Percentiles rank a stretch among this genome's conserved stretches.
phyloP scores from a whole-genome alignment of 2,113 vertebrate species.

The Phyllopteryx taeniolatus region DNA sequence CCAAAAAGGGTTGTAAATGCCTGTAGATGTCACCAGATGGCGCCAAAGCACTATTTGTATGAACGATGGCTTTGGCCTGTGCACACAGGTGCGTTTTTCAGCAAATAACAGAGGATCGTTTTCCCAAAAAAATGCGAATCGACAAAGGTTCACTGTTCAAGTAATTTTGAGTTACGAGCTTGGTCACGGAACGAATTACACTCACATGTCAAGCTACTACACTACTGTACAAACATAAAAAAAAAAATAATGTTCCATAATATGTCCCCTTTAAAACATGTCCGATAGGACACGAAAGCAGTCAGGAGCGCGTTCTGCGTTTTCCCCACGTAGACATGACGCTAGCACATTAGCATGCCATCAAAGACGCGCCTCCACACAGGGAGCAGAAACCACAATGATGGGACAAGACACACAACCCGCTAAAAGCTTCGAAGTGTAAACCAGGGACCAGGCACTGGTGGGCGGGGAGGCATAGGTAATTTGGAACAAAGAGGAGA shows the following conservation, averaged over 20 bases:
- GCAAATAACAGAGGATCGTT: too few species aligned
- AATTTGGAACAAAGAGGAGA: slow-evolving; percentile 28
- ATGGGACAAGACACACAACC: slow-evolving; percentile 40
- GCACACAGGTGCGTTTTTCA: too few species aligned
- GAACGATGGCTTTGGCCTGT: too few species aligned
- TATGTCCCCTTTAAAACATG: background rate
- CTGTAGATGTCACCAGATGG: too few species aligned
- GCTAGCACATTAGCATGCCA: slow-evolving; percentile 33
- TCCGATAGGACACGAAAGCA: background rate
- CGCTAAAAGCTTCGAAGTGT: slow-evolving; percentile 56
- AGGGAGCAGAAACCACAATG: slow-evolving; percentile 28
- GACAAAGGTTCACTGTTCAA: background rate
- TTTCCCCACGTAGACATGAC: background rate
- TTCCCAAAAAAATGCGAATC: too few species aligned
- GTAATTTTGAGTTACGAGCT: background rate
- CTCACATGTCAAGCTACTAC: too few species aligned
- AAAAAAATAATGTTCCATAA: too few species aligned
- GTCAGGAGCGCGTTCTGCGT: background rate
- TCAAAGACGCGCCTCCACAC: slow-evolving; percentile 34
- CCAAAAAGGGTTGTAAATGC: too few species aligned
- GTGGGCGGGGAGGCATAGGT: background rate
- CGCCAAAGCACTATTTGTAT: too few species aligned
- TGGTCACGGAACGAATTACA: too few species aligned
- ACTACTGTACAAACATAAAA: background rate
- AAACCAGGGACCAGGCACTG: slow-evolving; percentile 16